These are phyloP conservation scores for Emys orbicularis DNA, from an alignment of 2,797 vertebrate species.

Conservation along the genomic window DNA sequence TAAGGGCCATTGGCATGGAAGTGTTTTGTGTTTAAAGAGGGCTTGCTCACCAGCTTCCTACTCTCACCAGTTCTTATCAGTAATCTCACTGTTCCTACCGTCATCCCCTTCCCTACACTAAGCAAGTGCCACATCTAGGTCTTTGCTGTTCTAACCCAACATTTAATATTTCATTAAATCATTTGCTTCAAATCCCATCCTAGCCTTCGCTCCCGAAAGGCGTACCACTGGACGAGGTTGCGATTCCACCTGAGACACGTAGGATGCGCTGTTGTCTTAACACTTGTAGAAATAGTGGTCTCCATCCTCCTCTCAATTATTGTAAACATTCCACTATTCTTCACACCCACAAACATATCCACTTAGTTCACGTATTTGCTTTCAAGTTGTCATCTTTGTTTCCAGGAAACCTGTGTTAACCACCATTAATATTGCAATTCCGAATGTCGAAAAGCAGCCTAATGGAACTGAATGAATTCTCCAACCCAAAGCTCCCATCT, in stretches of 20 bases:
- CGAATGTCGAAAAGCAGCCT: neutral
- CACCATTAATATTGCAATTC: neutral
- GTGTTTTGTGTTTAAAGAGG: neutral
- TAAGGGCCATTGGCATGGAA: neutral
- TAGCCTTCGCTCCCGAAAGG: neutral
- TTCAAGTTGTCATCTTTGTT: neutral
- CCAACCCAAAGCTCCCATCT: neutral
- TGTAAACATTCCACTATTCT: neutral
- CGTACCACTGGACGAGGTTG: neutral
- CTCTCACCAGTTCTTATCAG: neutral
- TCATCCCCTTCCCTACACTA: neutral
- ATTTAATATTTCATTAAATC: neutral
- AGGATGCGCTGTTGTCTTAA: accelerated
- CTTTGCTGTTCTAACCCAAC: neutral
- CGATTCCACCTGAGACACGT: accelerated
- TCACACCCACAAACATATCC: neutral
- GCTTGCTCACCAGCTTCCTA: neutral
- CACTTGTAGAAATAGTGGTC: neutral
- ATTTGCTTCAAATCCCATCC: neutral
- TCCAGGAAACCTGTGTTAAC: slow-evolving; percentile 26
- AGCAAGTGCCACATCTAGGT: neutral
- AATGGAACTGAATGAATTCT: slow-evolving; percentile 27
- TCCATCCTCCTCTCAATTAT: neutral
- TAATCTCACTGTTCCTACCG: neutral
- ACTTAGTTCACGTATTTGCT: neutral